Evolutionary conservation across 2,113 vertebrate species (phyloP).

Genomic region (Leptocoma aspasia): DNA sequence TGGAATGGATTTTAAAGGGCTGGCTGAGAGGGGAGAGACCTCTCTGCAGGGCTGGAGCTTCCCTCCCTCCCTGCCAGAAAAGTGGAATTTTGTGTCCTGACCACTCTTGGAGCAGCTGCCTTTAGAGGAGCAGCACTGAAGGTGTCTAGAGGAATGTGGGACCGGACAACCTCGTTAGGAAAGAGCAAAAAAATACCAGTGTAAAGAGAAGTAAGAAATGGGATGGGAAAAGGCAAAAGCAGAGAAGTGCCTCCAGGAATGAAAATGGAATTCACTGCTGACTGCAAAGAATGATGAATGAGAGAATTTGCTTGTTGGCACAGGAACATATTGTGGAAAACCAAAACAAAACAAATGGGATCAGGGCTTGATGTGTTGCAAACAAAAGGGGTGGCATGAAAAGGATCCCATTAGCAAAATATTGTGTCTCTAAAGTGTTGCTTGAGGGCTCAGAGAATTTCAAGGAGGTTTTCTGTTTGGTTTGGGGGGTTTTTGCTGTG

Average conservation of each 20-base stretch:
- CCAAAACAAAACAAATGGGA: neutral
- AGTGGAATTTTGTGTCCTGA: neutral
- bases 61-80: neutral
- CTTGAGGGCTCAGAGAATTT: neutral
- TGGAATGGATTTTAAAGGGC: slow-evolving; percentile 5
- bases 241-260: neutral
- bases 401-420: neutral
- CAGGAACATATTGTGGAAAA: neutral
- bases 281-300: neutral
- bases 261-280: neutral
- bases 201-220: neutral
- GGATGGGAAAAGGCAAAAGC: neutral
- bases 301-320: slow-evolving; percentile 11
- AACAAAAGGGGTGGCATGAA: neutral
- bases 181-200: neutral
- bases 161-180: neutral
- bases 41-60: neutral
- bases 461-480: neutral
- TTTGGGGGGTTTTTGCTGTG: neutral
- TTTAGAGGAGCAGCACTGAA: neutral
- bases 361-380: neutral
- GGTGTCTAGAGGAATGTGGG: fast-evolving
- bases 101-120: neutral
- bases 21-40: neutral
- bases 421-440: neutral